Percentiles rank a stretch among this genome's conserved stretches.
Evolutionary conservation across 1,140 invertebrate species (phyloP).

Genomic region (Phenacoccus solenopsis): DNA sequence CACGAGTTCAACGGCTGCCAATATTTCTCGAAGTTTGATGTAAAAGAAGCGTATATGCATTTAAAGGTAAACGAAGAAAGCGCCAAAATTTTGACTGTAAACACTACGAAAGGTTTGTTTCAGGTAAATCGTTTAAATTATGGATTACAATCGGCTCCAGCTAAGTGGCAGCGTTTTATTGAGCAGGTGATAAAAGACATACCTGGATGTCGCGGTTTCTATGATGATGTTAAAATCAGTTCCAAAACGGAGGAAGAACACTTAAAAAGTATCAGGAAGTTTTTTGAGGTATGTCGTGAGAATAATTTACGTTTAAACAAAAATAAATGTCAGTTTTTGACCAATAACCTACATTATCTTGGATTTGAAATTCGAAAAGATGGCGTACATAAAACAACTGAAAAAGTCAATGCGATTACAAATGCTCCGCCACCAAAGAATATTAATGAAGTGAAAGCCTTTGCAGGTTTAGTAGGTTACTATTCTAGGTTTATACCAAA

Average conservation of each 20-base stretch:
- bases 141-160: constrained; percentile 27
- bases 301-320: neutral
- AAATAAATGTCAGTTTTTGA: neutral
- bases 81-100: constrained; percentile 28
- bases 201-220: constrained; percentile 1
- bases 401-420: constrained; percentile 33
- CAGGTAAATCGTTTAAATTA: constrained; percentile 29
- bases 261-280: neutral
- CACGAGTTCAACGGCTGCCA: constrained; percentile 24
- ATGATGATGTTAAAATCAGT: constrained; percentile 14
- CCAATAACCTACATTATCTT: constrained; percentile 26
- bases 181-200: constrained; percentile 21
- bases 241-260: neutral
- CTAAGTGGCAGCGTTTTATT: constrained; percentile 29
- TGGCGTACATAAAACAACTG: constrained; percentile 29
- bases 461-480: constrained; percentile 32
- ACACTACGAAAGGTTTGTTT: constrained; percentile 28
- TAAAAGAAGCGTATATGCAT: constrained; percentile 28
- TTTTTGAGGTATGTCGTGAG: neutral
- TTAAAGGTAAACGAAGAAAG: constrained; percentile 28
- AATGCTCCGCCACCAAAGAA: constrained; percentile 30
- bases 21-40: constrained; percentile 28
- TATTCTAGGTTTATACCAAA: constrained; percentile 31
- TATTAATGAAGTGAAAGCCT: constrained; percentile 31
- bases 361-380: constrained; percentile 30